These are phyloP conservation scores for Meganola albula DNA, from an alignment of 2,888 invertebrate species.

Conservation along the genomic window DNA sequence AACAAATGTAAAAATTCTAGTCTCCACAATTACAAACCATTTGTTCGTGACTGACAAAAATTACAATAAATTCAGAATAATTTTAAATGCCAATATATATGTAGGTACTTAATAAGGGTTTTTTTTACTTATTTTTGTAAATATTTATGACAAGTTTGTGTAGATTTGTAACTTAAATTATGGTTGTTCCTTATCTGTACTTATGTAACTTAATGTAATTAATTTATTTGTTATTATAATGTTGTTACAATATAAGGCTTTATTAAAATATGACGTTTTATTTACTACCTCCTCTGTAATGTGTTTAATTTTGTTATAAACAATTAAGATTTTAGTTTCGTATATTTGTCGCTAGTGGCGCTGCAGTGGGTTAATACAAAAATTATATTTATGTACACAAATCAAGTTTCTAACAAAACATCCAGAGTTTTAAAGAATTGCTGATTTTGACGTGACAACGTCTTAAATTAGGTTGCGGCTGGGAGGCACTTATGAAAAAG, in stretches of 20 bases:
- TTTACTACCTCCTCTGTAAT: constrained; percentile 11
- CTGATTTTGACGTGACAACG: too few relatives aligned
- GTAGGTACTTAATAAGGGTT: neutral
- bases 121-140: constrained; percentile 14
- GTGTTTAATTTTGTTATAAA: too few relatives aligned
- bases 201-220: constrained; percentile 55
- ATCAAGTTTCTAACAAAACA: too few relatives aligned
- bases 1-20: too few relatives aligned
- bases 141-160: constrained; percentile 28
- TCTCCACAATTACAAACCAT: constrained; percentile 25
- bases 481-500: too few relatives aligned
- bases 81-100: neutral
- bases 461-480: too few relatives aligned
- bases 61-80: constrained; percentile 19
- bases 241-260: constrained; percentile 68
- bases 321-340: too few relatives aligned
- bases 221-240: constrained; percentile 65
- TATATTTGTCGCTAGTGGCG: too few relatives aligned
- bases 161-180: constrained; percentile 22
- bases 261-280: constrained; percentile 37
- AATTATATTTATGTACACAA: too few relatives aligned
- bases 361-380: too few relatives aligned
- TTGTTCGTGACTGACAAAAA: constrained; percentile 34
- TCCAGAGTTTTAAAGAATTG: too few relatives aligned
- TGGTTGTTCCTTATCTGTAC: constrained; percentile 62